phyloP scores from a whole-genome alignment of 2,888 invertebrate genomes.

The Nezara viridula region DNA sequence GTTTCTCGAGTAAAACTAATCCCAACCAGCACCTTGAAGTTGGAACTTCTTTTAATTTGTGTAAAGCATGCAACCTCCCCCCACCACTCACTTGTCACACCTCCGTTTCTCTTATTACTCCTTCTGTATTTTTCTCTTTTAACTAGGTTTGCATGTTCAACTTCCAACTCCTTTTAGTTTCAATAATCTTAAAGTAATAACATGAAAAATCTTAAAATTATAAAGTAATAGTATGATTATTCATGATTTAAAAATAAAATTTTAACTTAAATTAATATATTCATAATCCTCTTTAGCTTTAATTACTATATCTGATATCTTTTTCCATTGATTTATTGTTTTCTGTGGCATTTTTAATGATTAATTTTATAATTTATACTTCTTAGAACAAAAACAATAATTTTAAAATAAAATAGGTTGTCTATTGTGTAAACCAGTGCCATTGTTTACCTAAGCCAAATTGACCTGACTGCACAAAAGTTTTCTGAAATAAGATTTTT shows the following conservation, averaged over 20 bases:
- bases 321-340: neutral
- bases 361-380: no score
- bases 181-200: constrained; percentile 20
- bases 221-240: neutral
- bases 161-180: neutral
- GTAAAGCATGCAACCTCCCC: constrained; percentile 45
- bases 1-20: constrained; percentile 53
- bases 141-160: constrained; percentile 17
- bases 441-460: no score
- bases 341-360: neutral
- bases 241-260: neutral
- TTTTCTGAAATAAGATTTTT: no score
- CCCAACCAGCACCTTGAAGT: constrained; percentile 50
- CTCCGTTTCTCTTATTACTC: constrained; percentile 20
- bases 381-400: no score
- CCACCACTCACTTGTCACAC: constrained; percentile 50
- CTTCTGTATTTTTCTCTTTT: neutral
- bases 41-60: constrained; percentile 54
- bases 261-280: neutral
- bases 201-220: neutral
- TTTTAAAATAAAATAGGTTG: no score
- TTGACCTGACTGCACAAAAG: no score
- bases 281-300: neutral
- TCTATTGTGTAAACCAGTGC: no score
- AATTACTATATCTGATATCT: no score